A percentile compares a stretch with the other conserved stretches of the same genome.
Evolutionary conservation across 2,797 vertebrate species (phyloP).

Genomic region (Typhlichthys subterraneus): DNA sequence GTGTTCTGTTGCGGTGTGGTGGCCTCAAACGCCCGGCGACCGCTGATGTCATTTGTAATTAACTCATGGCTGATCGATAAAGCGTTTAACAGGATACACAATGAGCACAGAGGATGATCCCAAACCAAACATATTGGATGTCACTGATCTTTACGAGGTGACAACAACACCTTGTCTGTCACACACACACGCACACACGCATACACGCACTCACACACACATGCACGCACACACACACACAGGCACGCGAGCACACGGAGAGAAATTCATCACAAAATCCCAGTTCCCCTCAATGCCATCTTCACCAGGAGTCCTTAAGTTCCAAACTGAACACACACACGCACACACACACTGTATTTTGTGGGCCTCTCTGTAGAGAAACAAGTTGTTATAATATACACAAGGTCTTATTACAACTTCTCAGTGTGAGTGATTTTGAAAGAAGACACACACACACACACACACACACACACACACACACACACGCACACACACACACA

Average conservation of each 20-base stretch:
- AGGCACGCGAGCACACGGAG: not conserved
- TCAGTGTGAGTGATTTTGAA: too few species aligned
- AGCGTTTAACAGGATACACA: constrained; percentile 67
- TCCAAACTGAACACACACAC: too few species aligned
- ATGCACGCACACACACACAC: constrained; percentile 17
- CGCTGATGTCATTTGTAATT: constrained; percentile 68
- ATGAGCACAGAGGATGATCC: constrained; percentile 65
- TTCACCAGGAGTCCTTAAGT: too few species aligned
- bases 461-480: too few species aligned
- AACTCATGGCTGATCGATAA: constrained; percentile 76
- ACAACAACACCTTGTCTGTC: constrained; percentile 62
- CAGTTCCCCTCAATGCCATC: too few species aligned
- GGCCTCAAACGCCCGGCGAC: constrained; percentile 22
- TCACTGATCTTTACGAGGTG: constrained; percentile 70
- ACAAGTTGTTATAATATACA: too few species aligned
- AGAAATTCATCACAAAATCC: too few species aligned
- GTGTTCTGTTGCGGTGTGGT: not conserved
- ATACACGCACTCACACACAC: constrained; percentile 8
- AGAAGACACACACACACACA: too few species aligned
- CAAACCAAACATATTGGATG: constrained; percentile 70
- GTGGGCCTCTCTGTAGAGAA: too few species aligned
- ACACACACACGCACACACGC: constrained; percentile 22
- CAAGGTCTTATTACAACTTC: too few species aligned
- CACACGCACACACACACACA: too few species aligned
- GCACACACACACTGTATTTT: too few species aligned